phyloP scores from a whole-genome alignment of 2,113 vertebrate genomes.

The Phainopepla nitens region DNA sequence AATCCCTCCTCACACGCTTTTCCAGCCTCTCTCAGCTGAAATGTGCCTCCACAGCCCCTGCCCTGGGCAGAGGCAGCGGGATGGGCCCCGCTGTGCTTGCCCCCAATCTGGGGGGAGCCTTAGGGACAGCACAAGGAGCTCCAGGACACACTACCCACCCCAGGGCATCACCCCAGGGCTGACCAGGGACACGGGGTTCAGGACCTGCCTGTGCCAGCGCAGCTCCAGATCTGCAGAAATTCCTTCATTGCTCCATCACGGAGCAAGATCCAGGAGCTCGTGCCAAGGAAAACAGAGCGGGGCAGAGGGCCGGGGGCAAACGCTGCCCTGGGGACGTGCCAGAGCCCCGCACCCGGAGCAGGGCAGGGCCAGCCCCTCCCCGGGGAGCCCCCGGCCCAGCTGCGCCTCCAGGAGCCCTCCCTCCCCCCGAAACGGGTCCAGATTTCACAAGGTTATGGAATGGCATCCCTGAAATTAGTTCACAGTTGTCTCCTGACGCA shows the following conservation, averaged over 20 bases:
- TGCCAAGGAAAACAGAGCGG: not conserved
- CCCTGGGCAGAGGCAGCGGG: not conserved
- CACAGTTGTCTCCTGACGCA: conserved; percentile 63
- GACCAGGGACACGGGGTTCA: accelerated
- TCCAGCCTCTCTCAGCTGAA: not conserved
- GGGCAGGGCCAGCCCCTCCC: not conserved
- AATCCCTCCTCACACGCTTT: not conserved
- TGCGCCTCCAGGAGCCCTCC: not conserved
- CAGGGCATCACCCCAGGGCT: accelerated
- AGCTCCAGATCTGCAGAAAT: not conserved
- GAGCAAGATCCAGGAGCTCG: not conserved
- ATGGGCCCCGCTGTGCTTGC: accelerated
- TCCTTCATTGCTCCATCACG: accelerated
- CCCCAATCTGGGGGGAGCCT: accelerated
- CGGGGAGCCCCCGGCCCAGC: not conserved
- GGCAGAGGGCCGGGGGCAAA: not conserved
- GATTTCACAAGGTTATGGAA: conserved; percentile 64
- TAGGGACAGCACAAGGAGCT: not conserved
- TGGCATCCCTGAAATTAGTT: conserved; percentile 67
- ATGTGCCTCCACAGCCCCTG: not conserved
- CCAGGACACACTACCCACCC: accelerated
- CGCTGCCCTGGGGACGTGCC: not conserved
- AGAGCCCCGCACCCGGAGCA: not conserved
- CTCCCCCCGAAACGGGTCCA: not conserved
- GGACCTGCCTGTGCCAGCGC: not conserved